These are phyloP conservation scores for Champsocephalus gunnari DNA, from an alignment of 2,797 vertebrate genomes.

Conservation along the genomic window DNA sequence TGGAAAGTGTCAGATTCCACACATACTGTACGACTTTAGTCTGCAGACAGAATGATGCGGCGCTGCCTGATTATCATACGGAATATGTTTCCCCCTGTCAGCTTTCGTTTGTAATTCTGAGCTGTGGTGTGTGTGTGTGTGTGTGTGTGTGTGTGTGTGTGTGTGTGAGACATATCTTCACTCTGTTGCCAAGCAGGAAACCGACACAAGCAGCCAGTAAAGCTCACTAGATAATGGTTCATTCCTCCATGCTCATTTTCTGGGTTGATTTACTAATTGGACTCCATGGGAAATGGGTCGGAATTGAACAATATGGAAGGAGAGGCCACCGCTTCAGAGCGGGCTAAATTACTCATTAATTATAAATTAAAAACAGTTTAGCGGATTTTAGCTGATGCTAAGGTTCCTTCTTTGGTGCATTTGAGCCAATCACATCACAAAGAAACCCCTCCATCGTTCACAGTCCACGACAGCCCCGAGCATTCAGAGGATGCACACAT, in stretches of 20 bases:
- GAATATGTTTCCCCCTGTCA: conserved; percentile 23
- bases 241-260: conserved; percentile 65
- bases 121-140: background rate
- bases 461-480: background rate
- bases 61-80: conserved; percentile 32
- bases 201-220: conserved; percentile 27
- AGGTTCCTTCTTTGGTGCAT: conserved; percentile 11
- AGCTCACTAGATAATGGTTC: conserved; percentile 59
- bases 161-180: conserved; percentile 2
- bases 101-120: conserved; percentile 3
- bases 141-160: background rate
- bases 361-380: conserved; percentile 51
- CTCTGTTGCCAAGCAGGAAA: conserved; percentile 22
- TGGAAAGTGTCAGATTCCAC: too few relatives aligned
- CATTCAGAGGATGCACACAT: conserved; percentile 39
- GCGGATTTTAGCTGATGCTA: conserved; percentile 42
- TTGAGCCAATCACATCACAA: conserved; percentile 11
- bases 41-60: conserved; percentile 6
- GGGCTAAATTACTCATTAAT: conserved; percentile 54
- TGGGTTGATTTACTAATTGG: conserved; percentile 68
- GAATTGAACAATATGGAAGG: conserved; percentile 29
- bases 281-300: conserved; percentile 56
- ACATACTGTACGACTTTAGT: too few relatives aligned
- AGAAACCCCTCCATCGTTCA: conserved; percentile 16
- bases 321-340: conserved; percentile 16